Evolutionary conservation across 1,140 invertebrate species (phyloP).

Genomic region (Drosophila varians): DNA sequence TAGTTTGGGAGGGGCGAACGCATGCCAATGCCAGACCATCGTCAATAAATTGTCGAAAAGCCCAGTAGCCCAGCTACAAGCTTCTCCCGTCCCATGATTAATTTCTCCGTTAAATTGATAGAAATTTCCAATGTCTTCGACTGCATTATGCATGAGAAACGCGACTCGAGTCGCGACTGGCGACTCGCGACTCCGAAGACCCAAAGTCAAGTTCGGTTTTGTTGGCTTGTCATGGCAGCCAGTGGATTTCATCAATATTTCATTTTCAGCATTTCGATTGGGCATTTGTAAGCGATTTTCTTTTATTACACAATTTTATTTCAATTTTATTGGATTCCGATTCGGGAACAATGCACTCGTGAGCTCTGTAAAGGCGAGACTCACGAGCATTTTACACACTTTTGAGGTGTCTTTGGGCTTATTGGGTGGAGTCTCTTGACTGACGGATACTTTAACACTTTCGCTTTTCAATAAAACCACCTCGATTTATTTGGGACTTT

Average conservation of each 20-base stretch:
- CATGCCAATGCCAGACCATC: conserved; percentile 63
- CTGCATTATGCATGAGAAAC: conserved; percentile 69
- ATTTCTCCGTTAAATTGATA: conserved; percentile 24
- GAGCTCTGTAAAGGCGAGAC: conserved; percentile 42
- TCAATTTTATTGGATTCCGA: conserved; percentile 53
- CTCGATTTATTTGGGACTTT: conserved; percentile 1
- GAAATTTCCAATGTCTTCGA: conserved; percentile 67
- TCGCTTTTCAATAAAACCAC: conserved; percentile 53
- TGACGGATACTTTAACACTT: conserved; percentile 44
- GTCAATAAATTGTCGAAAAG: conserved; percentile 60
- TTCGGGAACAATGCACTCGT: conserved; percentile 44
- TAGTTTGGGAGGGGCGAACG: conserved; percentile 58
- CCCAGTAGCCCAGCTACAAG: conserved; percentile 51
- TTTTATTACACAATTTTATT: conserved; percentile 68
- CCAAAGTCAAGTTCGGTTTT: conserved; percentile 23
- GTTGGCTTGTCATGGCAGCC: conserved; percentile 44
- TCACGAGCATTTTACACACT: conserved; percentile 41
- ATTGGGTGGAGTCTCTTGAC: conserved; percentile 10
- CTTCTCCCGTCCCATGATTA: conserved; percentile 16
- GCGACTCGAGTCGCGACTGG: conserved; percentile 6
- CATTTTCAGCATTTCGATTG: conserved; percentile 63
- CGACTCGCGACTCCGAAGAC: not conserved
- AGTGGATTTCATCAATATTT: conserved; percentile 70
- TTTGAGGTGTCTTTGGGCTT: conserved; percentile 15
- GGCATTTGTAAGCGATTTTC: conserved; percentile 59